These are phyloP conservation scores for Cephus nigrinus DNA, from an alignment of 2,888 invertebrate genomes.

Conservation along the genomic window DNA sequence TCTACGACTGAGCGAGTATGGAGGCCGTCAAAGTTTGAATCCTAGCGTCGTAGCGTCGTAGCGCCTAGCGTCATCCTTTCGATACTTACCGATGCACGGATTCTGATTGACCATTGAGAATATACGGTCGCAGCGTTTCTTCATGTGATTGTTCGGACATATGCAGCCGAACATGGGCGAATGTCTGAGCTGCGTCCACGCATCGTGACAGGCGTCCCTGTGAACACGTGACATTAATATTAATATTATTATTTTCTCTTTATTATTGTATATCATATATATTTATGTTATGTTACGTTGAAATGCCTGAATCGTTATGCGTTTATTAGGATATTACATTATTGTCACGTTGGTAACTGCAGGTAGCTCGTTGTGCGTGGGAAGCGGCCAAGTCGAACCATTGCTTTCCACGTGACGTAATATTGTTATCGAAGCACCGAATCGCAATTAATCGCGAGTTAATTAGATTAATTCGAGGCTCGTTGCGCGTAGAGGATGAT, in stretches of 20 bases:
- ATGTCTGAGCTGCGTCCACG: slow-evolving; percentile 87
- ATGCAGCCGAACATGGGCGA: slow-evolving; percentile 94
- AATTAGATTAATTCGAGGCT: background rate
- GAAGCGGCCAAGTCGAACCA: background rate
- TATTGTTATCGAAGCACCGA: background rate
- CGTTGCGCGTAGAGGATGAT: background rate
- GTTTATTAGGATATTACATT: background rate
- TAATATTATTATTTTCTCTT: too few species aligned
- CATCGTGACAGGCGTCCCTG: slow-evolving; percentile 87
- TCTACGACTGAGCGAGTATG: background rate
- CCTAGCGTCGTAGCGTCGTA: too few species aligned
- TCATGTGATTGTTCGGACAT: slow-evolving; percentile 90
- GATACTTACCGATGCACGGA: slow-evolving; percentile 90
- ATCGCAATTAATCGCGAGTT: background rate
- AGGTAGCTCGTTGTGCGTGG: background rate
- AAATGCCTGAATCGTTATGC: background rate
- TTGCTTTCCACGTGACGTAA: background rate
- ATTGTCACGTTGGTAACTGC: background rate
- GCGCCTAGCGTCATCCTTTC: background rate
- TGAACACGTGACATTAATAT: slow-evolving; percentile 34
- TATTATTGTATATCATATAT: background rate
- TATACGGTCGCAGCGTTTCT: slow-evolving; percentile 88
- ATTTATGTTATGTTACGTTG: background rate
- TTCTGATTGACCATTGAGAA: slow-evolving; percentile 92
- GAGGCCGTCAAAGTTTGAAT: background rate